Base-by-base conservation (phyloP, 1,140 invertebrate genomes). In the Sarcophaga peregrina region DNA sequence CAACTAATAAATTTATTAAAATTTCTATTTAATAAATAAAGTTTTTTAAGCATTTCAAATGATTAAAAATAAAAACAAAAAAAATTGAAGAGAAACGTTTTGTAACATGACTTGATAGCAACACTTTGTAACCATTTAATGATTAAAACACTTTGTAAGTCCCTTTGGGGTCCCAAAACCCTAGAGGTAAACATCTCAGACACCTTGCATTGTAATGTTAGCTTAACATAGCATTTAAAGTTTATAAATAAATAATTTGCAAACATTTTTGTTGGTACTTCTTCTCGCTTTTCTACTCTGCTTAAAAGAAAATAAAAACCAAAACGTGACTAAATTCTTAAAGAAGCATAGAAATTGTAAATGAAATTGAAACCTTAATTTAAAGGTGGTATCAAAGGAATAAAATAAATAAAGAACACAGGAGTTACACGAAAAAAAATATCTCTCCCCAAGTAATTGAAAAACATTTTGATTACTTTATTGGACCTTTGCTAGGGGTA, bases 171-270 rank as follows among this genome's bases (percentile, higher is more conserved):
- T 8, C 54, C 7, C 15, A 76, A 46, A 15, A 47, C 74, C 15
- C 74, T n/a, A 0, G 46, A 76, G 74, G 47, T 45, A 4, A 15
- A 48, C 5, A n/a, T 47, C 13, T 15, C 15, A n/a, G 15, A 58
- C 25, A 37, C 25, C 25, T 72, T 25, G 62, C 17, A 7, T 9
- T 25, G 62, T 9, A 72, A 17, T 20, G 37, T 8, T 72, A 25
- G 17, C 74, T 76, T 76, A 47, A 76, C 6, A n/a, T 45, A 76
- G 74, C 74, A 76, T 76, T 76, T 76, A 76, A 76, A 76, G 37
- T 76, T 76, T 76, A 76, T 76, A 76, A 76, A 76, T 76, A 76
- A 76, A 76, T 76, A 76, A 76, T 76, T 76, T 76, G 74, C 74
- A 76, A 76, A 11, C 25, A 46, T 46, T 37, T 76, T 76, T 17